Conservation (phyloP, 2,113 vertebrate genomes). For the Micronycteris hirsuta region DNA sequence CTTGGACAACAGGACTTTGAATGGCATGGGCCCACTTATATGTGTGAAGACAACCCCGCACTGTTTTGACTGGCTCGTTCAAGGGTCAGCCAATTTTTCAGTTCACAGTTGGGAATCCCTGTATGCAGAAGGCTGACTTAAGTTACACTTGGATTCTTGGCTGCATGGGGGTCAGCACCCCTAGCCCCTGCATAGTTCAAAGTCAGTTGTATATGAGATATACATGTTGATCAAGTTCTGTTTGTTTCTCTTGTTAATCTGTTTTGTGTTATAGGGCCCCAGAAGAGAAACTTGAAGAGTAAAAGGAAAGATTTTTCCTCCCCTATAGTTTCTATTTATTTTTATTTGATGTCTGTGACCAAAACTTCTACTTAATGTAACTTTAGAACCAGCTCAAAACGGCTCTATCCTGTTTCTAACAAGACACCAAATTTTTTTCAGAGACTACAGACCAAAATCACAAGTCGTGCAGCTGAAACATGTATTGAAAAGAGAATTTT, state of each 20-base stretch:
- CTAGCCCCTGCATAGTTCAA: background rate
- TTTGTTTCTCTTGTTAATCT: background rate
- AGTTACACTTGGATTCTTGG: background rate
- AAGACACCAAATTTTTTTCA: background rate
- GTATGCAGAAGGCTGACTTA: background rate
- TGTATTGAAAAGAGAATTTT: background rate
- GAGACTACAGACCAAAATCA: background rate
- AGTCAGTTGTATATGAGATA: background rate
- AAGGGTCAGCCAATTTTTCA: background rate
- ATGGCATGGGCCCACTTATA: background rate
- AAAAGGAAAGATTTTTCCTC: background rate
- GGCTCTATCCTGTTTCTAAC: background rate
- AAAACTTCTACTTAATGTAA: background rate
- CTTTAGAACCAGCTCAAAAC: background rate
- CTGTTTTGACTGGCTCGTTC: background rate
- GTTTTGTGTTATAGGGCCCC: background rate
- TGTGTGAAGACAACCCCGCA: background rate
- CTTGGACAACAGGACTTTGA: background rate
- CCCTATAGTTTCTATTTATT: background rate
- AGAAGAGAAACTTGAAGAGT: background rate
- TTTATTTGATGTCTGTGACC: background rate
- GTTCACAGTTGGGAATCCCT: background rate
- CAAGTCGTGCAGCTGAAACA: background rate
- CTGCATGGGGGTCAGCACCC: no score
- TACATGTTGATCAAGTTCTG: background rate